These are phyloP conservation scores for Chalcosyrphus nemorum DNA, from an alignment of 2,888 invertebrate genomes.

Conservation along the genomic window DNA sequence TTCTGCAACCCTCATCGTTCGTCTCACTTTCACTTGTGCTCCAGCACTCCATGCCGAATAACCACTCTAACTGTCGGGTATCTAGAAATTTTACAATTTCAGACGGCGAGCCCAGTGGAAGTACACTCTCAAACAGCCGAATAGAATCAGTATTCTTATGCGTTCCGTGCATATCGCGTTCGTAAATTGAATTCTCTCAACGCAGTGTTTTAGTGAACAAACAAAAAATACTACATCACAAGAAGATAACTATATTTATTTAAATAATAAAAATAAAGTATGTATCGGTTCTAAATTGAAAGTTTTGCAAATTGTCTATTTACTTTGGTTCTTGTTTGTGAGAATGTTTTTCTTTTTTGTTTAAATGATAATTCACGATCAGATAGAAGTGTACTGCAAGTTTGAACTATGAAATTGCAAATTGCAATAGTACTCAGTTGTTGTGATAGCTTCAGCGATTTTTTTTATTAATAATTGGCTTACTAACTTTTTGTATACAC, in stretches of 20 bases:
- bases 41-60: conserved; percentile 7
- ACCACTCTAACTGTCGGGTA: not conserved
- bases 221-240: not conserved
- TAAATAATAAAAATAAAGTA: not conserved
- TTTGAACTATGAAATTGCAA: not conserved
- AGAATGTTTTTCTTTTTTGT: not conserved
- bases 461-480: not conserved
- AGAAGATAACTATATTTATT: not conserved
- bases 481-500: not conserved
- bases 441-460: not conserved
- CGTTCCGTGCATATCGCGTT: conserved; percentile 24
- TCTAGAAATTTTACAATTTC: conserved; percentile 7
- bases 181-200: conserved; percentile 2
- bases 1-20: conserved; percentile 34
- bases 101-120: conserved; percentile 22
- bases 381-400: not conserved
- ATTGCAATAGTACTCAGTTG: not conserved
- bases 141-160: conserved; percentile 22
- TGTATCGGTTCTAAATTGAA: not conserved
- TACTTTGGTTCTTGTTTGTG: not conserved
- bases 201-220: not conserved
- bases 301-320: not conserved
- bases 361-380: not conserved
- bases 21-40: conserved; percentile 62
- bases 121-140: conserved; percentile 5